Evolutionary conservation across 2,797 vertebrate species (phyloP).

Genomic region (Harpagifer antarcticus): DNA sequence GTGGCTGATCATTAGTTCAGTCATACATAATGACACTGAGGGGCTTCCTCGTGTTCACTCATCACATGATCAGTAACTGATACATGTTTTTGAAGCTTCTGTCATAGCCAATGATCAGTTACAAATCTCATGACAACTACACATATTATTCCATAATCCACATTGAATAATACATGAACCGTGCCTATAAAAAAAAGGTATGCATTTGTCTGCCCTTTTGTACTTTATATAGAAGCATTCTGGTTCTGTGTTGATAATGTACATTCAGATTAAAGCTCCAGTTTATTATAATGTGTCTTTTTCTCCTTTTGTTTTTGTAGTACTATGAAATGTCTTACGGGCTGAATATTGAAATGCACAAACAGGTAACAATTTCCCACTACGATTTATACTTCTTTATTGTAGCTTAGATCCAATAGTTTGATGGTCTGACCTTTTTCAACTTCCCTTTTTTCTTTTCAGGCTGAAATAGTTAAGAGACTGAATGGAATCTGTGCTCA

Average conservation of each 20-base stretch:
- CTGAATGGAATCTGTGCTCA: slow-evolving; percentile 98
- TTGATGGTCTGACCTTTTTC: neutral
- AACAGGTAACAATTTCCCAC: slow-evolving; percentile 87
- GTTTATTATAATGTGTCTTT: neutral
- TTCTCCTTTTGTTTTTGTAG: slow-evolving; percentile 68
- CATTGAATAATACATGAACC: neutral
- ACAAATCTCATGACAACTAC: slow-evolving; percentile 3
- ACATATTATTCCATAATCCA: neutral
- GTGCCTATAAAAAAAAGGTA: too few species aligned
- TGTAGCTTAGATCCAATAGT: neutral
- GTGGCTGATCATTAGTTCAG: neutral
- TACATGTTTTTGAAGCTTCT: neutral
- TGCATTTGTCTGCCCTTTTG: neutral
- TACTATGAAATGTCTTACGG: slow-evolving; percentile 99
- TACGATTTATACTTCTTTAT: too few species aligned
- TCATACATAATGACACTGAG: neutral
- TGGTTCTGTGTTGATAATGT: neutral
- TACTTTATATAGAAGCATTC: neutral
- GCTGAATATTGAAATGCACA: slow-evolving; percentile 99
- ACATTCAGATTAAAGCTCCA: neutral
- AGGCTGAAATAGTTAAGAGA: slow-evolving; percentile 99
- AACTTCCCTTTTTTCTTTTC: slow-evolving; percentile 18
- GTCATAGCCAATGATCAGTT: neutral
- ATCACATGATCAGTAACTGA: neutral
- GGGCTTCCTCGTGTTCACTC: neutral